Conservation (phyloP, 2,113 vertebrate species). For the Lichenostomus cassidix region DNA sequence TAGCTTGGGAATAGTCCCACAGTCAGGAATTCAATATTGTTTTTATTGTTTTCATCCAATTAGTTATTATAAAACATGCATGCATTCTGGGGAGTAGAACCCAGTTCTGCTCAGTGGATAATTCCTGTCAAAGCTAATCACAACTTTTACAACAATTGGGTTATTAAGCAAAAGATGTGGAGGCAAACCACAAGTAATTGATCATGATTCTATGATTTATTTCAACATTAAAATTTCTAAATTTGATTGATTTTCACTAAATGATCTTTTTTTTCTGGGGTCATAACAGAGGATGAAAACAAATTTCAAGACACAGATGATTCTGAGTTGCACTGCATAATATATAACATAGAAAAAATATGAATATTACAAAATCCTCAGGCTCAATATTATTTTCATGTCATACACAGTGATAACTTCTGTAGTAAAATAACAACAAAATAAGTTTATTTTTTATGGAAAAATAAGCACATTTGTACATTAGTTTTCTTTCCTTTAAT, state of each 20-base stretch:
- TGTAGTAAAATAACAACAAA: neutral
- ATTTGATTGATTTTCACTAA: neutral
- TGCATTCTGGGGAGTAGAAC: neutral
- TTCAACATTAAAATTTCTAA: neutral
- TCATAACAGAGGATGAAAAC: neutral
- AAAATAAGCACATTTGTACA: neutral
- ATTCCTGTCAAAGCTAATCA: neutral
- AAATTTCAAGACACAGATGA: neutral
- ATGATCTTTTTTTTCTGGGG: neutral
- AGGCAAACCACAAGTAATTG: neutral
- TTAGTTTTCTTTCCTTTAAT: neutral
- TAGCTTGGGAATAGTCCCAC: neutral
- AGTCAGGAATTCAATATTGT: neutral
- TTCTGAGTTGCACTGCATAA: neutral
- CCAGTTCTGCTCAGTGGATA: neutral
- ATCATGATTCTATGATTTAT: neutral
- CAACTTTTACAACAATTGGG: neutral
- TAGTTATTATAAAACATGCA: neutral
- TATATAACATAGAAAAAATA: neutral
- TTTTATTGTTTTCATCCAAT: neutral
- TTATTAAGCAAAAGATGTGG: neutral
- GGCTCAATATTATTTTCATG: neutral
- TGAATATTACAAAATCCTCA: neutral
- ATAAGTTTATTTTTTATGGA: neutral
- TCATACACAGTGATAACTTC: neutral